Base-by-base conservation (phyloP, 1,140 invertebrate genomes). In the Dryas iulia region DNA sequence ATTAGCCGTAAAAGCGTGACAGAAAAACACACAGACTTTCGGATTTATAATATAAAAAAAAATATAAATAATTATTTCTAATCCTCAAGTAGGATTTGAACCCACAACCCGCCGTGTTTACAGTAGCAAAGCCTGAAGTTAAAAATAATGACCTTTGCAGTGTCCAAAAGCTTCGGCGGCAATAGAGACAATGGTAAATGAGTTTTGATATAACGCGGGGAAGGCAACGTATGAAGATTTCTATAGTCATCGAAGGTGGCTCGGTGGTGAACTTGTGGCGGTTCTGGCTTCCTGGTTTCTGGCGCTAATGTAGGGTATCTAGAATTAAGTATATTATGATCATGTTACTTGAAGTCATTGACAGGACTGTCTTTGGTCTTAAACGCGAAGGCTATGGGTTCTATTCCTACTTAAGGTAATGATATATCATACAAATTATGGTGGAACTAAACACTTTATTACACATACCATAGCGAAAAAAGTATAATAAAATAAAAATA, bases 141-240 rank as follows among this genome's bases (percentile, higher is more conserved):
- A 18, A 14, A 39, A 39, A n/a, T 8, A 33, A 47, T 35, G 2
- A 82, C 92, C 94, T 86, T 87, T 0, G 82, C 73, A n/a, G 73
- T 79, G 4, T 82, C 73, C 11, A 87, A 66, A 6, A 87, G 59
- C 18, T 76, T 70, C 4, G 84, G 78, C n/a, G 86, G 86, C 1
- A 89, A 65, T 3, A 79, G 62, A 14, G 83, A 84, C 35, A 87
- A 67, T 0, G 84, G 84, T 5, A 87, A 62, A 57, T 90, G 86
- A 0, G 77, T 79, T 64, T 90, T 90, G 53, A 90, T 72, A 39
- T 72, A 90, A 21, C 84, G 67, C 14, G 86, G 83, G 14, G 82
- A 82, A 6, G 64, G 23, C 53, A 81, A 12, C 8, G 59, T 72
- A 18, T 76, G 70, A 1, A 81, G 23, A 39, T 72, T 79, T 35